Base-by-base conservation (phyloP, 2,113 vertebrate genomes). In the Mungos mungo region DNA sequence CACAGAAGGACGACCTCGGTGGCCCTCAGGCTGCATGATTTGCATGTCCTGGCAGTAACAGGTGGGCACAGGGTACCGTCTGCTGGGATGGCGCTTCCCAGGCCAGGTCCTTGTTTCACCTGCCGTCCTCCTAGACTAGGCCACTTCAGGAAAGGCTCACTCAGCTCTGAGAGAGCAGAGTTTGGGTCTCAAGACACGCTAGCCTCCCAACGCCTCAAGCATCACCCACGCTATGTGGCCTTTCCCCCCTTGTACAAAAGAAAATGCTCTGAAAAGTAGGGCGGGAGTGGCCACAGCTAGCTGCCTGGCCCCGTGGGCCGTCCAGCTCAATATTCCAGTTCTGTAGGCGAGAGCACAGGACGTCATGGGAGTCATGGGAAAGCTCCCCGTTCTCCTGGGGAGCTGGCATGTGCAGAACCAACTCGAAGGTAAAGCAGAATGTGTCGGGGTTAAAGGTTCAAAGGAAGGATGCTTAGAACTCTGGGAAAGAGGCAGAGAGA, bases 241-340 rank as follows among this genome's bases (percentile, higher is more conserved):
- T 85, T 77, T 83, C 31, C 21, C 35, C 21, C 69, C 14, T 74
- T 68, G 12, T 45, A 83, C 35, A 45, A 68, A 90, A 80, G 19
- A 63, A 89, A 90, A 35, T 35, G 7, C 33, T 92, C 76, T 95
- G 86, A 80, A 91, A 93, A 93, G 31, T 10, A 76, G 77, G 45
- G 45, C 16, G 13, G 31, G 33, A 41, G 50, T 0, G 41, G 68
- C n/a, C 41, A 13, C 8, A 13, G 63, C 65, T 76, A 89, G 29
- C 54, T 69, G 41, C 10, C 5, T 7, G 27, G 60, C 35, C 63
- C 63, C 88, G 21, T 21, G 23, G 66, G 41, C 47, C 57, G 57
- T 23, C 10, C 12, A 38, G 14, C 11, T 29, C 38, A 65, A 11
- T 15, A 65, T 1, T 60, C 38, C 16, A 66, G 12, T 65, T 76